A percentile compares a stretch with the other conserved stretches of the same genome.
Evolutionary conservation across 2,797 vertebrate species (phyloP).

Genomic region (Martes flavigula): DNA sequence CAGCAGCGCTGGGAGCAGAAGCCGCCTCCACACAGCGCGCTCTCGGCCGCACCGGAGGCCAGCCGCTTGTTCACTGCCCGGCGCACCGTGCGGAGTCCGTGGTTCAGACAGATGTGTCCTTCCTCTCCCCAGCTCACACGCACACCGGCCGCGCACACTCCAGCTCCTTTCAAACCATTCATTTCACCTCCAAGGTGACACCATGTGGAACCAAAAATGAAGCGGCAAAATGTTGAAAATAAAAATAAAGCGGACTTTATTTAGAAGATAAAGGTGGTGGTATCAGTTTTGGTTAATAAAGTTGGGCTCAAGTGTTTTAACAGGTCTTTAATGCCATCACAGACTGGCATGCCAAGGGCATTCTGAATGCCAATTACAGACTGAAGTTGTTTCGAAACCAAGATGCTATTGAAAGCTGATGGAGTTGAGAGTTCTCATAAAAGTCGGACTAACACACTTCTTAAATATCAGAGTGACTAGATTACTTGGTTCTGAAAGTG

Average conservation of each 20-base stretch:
- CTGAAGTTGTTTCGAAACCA: constrained; percentile 61
- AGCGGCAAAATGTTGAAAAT: constrained; percentile 73
- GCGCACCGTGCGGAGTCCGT: background rate
- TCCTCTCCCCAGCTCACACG: background rate
- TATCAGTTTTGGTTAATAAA: constrained; percentile 71
- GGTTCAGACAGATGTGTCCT: background rate
- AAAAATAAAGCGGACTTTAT: constrained; percentile 80
- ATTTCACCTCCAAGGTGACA: constrained; percentile 54
- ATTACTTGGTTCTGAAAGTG: constrained; percentile 43
- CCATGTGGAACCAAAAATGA: constrained; percentile 65
- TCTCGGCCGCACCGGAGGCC: background rate
- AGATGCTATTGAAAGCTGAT: constrained; percentile 58
- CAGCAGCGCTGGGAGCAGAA: background rate
- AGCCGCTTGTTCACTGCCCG: background rate
- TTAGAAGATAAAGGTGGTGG: constrained; percentile 77
- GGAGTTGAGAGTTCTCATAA: constrained; percentile 57
- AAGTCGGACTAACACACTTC: constrained; percentile 42
- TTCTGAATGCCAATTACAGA: constrained; percentile 69
- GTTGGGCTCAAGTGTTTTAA: constrained; percentile 65
- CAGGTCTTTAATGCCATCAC: constrained; percentile 73
- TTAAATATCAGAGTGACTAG: constrained; percentile 46
- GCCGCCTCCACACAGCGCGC: background rate
- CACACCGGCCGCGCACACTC: constrained; percentile 7
- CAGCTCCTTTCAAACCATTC: constrained; percentile 61
- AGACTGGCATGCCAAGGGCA: constrained; percentile 69